Evolutionary conservation across 1,140 invertebrate species (phyloP).

Genomic region (Paraescarpia echinospica): DNA sequence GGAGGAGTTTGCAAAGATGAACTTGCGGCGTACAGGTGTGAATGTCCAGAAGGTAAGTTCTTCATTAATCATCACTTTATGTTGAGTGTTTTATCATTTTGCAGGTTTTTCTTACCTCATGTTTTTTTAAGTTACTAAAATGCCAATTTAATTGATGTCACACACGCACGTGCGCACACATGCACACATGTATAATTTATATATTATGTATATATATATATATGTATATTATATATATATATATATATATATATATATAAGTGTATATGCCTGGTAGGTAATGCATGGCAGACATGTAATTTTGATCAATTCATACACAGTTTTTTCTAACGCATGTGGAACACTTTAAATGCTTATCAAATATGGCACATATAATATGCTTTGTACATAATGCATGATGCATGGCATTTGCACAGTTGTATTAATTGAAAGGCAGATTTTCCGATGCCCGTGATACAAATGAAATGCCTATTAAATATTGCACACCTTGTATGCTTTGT

Average conservation of each 20-base stretch:
- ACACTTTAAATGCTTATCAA: neutral
- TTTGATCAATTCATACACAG: neutral
- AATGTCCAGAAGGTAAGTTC: neutral
- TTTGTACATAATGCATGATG: neutral
- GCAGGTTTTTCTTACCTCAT: too few relatives aligned
- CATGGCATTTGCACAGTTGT: neutral
- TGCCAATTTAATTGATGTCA: too few relatives aligned
- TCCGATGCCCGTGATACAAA: neutral
- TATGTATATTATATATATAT: too few relatives aligned
- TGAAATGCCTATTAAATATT: neutral
- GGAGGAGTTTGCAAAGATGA: conserved; percentile 9
- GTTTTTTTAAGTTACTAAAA: too few relatives aligned
- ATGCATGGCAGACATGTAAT: neutral
- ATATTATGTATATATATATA: neutral
- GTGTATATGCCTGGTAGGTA: too few relatives aligned
- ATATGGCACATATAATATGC: neutral
- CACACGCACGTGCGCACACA: neutral
- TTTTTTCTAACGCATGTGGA: neutral
- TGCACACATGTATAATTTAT: neutral
- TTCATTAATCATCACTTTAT: neutral
- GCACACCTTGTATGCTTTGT: too few relatives aligned
- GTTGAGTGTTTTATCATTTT: neutral
- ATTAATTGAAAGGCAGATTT: neutral
- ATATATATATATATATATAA: too few relatives aligned
- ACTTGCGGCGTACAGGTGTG: neutral